Percentiles rank a stretch among this genome's conserved stretches.
These are phyloP conservation scores for Zenarchopterus dispar DNA, from an alignment of 2,797 vertebrate species.

Conservation along the genomic window DNA sequence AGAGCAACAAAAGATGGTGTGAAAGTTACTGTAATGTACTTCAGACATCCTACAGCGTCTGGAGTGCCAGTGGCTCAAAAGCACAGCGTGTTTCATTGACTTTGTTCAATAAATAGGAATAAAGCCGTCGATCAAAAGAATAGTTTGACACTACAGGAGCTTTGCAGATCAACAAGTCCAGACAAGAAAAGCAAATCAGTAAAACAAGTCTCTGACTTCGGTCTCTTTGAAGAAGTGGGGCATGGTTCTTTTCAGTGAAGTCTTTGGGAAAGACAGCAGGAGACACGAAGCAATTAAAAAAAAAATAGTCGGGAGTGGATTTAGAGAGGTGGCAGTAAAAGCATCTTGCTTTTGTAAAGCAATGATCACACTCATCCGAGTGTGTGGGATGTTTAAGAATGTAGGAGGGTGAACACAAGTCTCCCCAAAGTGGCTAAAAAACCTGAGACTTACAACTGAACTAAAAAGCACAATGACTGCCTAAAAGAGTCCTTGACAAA, in stretches of 20 bases:
- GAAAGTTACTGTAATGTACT: slow-evolving; percentile 8
- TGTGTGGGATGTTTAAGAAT: slow-evolving; percentile 23
- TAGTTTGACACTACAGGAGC: not conserved
- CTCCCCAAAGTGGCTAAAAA: slow-evolving; percentile 18
- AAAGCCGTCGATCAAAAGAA: slow-evolving; percentile 27
- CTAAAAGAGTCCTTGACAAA: slow-evolving; percentile 7
- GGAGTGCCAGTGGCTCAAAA: slow-evolving; percentile 39
- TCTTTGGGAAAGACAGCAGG: not conserved
- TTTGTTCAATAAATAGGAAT: slow-evolving; percentile 11
- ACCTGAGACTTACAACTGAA: not conserved
- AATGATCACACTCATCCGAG: slow-evolving; percentile 21
- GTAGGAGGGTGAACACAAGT: slow-evolving; percentile 30
- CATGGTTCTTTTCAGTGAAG: not conserved
- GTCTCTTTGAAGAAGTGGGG: slow-evolving; percentile 10
- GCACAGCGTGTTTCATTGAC: slow-evolving; percentile 18
- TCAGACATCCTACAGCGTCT: slow-evolving; percentile 2
- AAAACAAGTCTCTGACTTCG: not conserved
- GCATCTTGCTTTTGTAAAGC: slow-evolving; percentile 31
- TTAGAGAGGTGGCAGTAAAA: slow-evolving; percentile 11
- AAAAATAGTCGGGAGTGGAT: slow-evolving; percentile 25
- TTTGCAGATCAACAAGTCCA: slow-evolving; percentile 9
- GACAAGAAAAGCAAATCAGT: not conserved
- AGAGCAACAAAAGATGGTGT: slow-evolving; percentile 14
- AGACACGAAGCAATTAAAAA: slow-evolving; percentile 4
- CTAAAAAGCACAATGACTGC: slow-evolving; percentile 2